A percentile compares a stretch with the other conserved stretches of the same genome.
Evolutionary conservation across 2,113 vertebrate genomes (phyloP).

Genomic region (Rissa tridactyla): DNA sequence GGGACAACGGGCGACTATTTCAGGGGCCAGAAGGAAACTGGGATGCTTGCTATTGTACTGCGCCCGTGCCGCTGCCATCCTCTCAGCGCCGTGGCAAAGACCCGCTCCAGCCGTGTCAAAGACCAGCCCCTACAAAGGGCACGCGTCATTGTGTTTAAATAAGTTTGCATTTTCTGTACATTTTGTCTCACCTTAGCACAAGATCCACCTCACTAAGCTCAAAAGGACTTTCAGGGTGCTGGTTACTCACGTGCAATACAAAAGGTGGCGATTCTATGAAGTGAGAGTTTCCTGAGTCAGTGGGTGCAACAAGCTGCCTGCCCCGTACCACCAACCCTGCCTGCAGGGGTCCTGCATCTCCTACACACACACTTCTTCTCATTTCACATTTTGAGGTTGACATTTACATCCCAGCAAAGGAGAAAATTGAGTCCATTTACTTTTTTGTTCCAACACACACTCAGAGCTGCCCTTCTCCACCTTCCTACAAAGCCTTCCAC

Average conservation of each 20-base stretch:
- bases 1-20: accelerated
- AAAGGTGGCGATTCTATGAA: accelerated
- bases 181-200: not conserved
- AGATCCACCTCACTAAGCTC: not conserved
- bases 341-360: not conserved
- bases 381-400: not conserved
- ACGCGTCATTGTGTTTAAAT: accelerated
- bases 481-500: not conserved
- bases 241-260: not conserved
- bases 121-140: not conserved
- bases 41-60: accelerated
- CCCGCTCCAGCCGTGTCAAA: accelerated
- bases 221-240: not conserved
- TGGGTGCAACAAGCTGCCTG: not conserved
- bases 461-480: not conserved
- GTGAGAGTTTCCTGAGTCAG: not conserved
- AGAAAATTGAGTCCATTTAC: not conserved
- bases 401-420: not conserved
- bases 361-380: not conserved
- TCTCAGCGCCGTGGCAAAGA: accelerated
- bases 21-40: not conserved
- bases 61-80: accelerated
- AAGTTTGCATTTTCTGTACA: not conserved
- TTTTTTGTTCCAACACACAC: not conserved
- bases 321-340: not conserved